phyloP scores from a whole-genome alignment of 1,140 invertebrate genomes.

The Bombus pyrosoma region DNA sequence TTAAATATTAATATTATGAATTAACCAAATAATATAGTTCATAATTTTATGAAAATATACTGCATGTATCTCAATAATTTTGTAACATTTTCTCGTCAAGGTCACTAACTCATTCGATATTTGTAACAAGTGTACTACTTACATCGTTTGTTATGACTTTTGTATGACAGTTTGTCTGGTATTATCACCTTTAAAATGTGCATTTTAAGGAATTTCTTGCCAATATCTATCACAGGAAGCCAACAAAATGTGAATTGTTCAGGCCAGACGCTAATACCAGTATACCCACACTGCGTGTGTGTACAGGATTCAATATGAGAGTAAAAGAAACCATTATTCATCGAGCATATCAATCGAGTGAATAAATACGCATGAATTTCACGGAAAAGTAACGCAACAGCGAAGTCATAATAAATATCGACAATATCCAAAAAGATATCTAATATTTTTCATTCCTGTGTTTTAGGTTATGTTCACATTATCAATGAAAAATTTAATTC shows the following conservation, averaged over 20 bases:
- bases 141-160: not conserved
- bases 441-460: not conserved
- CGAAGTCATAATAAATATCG: no score
- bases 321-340: constrained; percentile 17
- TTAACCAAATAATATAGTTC: not conserved
- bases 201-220: constrained; percentile 32
- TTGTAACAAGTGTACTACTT: not conserved
- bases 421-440: not conserved
- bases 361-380: not conserved
- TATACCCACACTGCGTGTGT: not conserved
- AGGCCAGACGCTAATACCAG: constrained; percentile 8
- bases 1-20: no score
- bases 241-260: constrained; percentile 33
- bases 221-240: constrained; percentile 28
- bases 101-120: not conserved
- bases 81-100: rapidly evolving
- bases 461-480: no score
- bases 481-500: no score
- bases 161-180: not conserved
- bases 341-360: not conserved
- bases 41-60: not conserved
- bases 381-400: not conserved
- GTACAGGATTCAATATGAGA: not conserved
- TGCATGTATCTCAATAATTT: not conserved
- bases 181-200: constrained; percentile 29